Percentiles rank a stretch among this genome's conserved stretches.
phyloP scores from a whole-genome alignment of 1,140 invertebrate genomes.

The Daktulosphaira vitifoliae region DNA sequence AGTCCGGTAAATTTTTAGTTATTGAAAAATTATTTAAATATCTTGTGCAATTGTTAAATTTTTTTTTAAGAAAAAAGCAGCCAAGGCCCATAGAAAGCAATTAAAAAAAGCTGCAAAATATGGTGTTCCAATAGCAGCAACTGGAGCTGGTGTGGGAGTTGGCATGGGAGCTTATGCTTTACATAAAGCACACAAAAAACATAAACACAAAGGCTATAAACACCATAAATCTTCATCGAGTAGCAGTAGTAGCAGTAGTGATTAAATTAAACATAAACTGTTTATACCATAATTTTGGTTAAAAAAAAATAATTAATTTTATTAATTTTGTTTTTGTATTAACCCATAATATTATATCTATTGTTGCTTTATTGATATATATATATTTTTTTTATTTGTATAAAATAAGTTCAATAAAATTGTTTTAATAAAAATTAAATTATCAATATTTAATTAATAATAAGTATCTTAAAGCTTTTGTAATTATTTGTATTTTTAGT shows the following conservation, averaged over 20 bases:
- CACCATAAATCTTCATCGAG: slow-evolving; percentile 1
- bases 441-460: too few relatives aligned
- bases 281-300: too few relatives aligned
- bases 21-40: background rate
- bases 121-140: slow-evolving; percentile 37
- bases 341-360: too few relatives aligned
- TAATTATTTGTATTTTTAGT: too few relatives aligned
- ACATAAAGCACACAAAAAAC: slow-evolving; percentile 27
- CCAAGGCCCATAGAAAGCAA: slow-evolving; percentile 40
- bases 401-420: too few relatives aligned
- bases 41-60: background rate
- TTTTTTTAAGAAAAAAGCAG: slow-evolving; percentile 38
- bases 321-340: too few relatives aligned
- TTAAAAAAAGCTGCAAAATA: slow-evolving; percentile 38
- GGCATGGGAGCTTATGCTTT: slow-evolving; percentile 38
- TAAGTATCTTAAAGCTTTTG: too few relatives aligned
- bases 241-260: slow-evolving; percentile 36
- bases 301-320: too few relatives aligned
- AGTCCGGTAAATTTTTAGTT: slow-evolving; percentile 36
- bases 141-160: slow-evolving; percentile 36
- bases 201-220: slow-evolving; percentile 22
- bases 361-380: too few relatives aligned
- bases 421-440: too few relatives aligned
- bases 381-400: too few relatives aligned
- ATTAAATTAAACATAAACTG: slow-evolving; percentile 5